A percentile compares a stretch with the other conserved stretches of the same genome.
Conservation (phyloP, 2,888 invertebrate species). For the Lepidochitona cinerea region DNA sequence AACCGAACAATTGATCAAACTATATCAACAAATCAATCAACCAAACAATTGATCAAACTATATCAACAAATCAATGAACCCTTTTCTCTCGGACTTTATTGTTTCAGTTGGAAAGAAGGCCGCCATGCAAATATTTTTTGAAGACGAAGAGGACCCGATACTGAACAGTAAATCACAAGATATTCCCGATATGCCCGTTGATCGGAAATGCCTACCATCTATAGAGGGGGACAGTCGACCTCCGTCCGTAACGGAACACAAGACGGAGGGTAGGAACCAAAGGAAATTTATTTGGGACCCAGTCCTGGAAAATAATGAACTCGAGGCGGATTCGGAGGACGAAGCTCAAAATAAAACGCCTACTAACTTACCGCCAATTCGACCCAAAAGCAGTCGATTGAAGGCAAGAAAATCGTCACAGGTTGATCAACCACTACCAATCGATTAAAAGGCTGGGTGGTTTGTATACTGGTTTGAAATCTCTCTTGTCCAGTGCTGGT, state of each 20-base stretch:
- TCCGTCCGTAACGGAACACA: neutral
- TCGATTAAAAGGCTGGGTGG: too few species aligned
- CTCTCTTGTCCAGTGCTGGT: neutral
- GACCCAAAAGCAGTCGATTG: neutral
- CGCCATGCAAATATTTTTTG: neutral
- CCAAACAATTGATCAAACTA: too few species aligned
- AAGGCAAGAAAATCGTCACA: neutral
- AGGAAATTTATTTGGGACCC: neutral
- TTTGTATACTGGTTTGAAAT: too few species aligned
- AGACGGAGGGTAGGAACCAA: neutral
- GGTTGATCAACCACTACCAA: neutral
- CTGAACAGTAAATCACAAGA: neutral
- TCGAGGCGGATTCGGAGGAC: neutral
- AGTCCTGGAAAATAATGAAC: neutral
- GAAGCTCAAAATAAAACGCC: neutral
- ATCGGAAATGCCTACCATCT: neutral
- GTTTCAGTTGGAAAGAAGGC: neutral
- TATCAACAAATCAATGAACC: neutral
- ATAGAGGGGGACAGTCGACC: neutral
- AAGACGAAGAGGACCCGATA: neutral
- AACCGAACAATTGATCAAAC: too few species aligned
- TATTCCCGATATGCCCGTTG: neutral
- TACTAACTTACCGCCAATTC: neutral
- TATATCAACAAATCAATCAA: too few species aligned
- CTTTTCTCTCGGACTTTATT: neutral